Percentiles rank a stretch among this genome's conserved stretches.
phyloP scores from a whole-genome alignment of 2,888 invertebrate species.

The Polydesmus complanatus region DNA sequence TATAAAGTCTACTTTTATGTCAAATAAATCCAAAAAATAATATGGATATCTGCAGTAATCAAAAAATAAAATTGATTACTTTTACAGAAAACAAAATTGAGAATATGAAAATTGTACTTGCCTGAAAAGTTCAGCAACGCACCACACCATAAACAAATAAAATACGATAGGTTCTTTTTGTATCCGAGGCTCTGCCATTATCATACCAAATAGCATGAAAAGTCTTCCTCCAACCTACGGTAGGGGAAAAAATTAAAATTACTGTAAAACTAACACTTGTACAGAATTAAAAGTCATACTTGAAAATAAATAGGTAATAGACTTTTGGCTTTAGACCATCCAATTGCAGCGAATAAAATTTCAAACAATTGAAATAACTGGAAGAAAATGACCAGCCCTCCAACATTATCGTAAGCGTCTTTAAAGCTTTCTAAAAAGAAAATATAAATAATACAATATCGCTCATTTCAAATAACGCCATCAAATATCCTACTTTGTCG shows the following conservation, averaged over 20 bases:
- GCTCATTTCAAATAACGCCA: not conserved
- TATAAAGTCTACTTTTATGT: constrained; percentile 53
- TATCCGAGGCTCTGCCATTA: constrained; percentile 70
- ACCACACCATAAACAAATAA: constrained; percentile 75
- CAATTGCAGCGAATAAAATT: constrained; percentile 75
- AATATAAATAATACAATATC: constrained; percentile 1
- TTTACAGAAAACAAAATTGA: not conserved
- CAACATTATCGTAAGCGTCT: constrained; percentile 51
- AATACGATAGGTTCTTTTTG: constrained; percentile 75
- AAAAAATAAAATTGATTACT: not conserved
- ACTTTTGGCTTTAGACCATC: constrained; percentile 58
- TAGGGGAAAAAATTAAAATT: constrained; percentile 17
- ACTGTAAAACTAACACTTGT: constrained; percentile 1
- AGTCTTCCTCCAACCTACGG: constrained; percentile 53
- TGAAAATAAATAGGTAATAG: constrained; percentile 4
- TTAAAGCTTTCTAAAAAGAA: constrained; percentile 1
- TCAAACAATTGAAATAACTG: constrained; percentile 73
- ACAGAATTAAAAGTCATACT: constrained; percentile 9
- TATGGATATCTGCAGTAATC: constrained; percentile 62
- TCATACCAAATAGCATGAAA: constrained; percentile 63
- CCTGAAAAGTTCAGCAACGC: constrained; percentile 67
- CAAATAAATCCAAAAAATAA: constrained; percentile 67
- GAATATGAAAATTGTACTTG: constrained; percentile 32
- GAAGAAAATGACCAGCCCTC: constrained; percentile 61
- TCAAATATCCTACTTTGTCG: not conserved